Percentiles rank a stretch among this genome's conserved stretches.
Conservation (phyloP, 2,797 vertebrate species). For the Odontamblyopus rebecca region DNA sequence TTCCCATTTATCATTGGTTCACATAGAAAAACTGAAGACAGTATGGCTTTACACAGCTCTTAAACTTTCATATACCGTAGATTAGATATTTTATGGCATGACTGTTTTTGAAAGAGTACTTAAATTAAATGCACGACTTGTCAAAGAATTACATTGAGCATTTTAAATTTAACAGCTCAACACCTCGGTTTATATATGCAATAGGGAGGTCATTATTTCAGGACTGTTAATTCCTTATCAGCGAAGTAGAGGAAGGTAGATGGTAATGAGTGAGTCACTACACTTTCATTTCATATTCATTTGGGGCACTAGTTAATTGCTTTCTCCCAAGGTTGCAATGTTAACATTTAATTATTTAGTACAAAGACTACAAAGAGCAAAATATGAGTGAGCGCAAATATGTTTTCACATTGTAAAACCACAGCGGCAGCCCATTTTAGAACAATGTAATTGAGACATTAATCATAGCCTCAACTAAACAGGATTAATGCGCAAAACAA, state of each 20-base stretch:
- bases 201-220: not conserved
- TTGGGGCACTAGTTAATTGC: constrained; percentile 7
- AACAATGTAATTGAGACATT: not conserved
- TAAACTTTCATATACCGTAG: constrained; percentile 9
- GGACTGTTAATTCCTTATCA: not conserved
- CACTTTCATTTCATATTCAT: not conserved
- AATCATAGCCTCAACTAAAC: constrained; percentile 2
- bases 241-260: not conserved
- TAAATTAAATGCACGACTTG: not conserved
- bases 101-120: not conserved
- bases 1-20: constrained; percentile 16
- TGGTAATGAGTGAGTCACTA: not conserved
- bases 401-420: not conserved
- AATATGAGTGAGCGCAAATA: not conserved
- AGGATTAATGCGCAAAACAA: constrained; percentile 5
- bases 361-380: not conserved
- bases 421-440: constrained; percentile 1
- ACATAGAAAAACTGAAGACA: not conserved
- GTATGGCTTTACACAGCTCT: constrained; percentile 6
- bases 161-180: not conserved
- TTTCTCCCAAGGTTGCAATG: constrained; percentile 3
- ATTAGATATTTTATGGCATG: not conserved
- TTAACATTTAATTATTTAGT: constrained; percentile 11
- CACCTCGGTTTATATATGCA: not conserved
- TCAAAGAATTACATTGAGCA: not conserved